Base-by-base conservation (phyloP, 2,113 vertebrate genomes). In the Apistogramma diplotaenia region DNA sequence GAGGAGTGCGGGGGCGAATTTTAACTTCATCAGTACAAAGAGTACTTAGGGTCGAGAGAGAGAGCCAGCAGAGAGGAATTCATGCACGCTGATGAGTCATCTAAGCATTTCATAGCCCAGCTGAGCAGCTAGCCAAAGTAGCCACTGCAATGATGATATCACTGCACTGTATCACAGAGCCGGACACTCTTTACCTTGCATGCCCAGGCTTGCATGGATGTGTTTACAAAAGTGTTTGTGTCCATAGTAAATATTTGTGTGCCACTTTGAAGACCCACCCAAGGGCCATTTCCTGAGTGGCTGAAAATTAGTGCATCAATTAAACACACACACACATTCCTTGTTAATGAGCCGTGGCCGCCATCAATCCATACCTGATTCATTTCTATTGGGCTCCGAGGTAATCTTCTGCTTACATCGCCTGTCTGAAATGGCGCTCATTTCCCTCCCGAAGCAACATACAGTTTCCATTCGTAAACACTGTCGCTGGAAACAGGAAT, bases 181-280 rank as follows among this genome's bases (percentile, higher is more conserved):
- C 0, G 9, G n/a, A 71, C 82, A 40, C 55, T 59, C 60, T 71
- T 37, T 67, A 72, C 84, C 84, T 73, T 70, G 59, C 83, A 71
- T 83, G 76, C 70, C 76, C 70, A 16, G 75, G 82, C 77, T 65
- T 43, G 65, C 53, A 62, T 84, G 62, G 84, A 89, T 67, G 53
- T 78, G 82, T 88, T 86, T 58, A 54, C 70, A 76, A 80, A 85
- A 87, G 84, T 91, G 90, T 92, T 93, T 93, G 84, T 67, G 76
- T 92, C 82, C 80, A 91, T 81, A 85, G 89, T 92, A 94, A 94
- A 94, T 94, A 94, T 94, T 94, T 94, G 93, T 82, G 87, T 90
- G 85, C 89, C 87, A 89, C 88, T 92, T 89, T 62, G 82, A 91
- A 85, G 92, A 94, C 92, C 92, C 93, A 90, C 92, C 94, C 94